Base-by-base conservation (phyloP, 2,888 invertebrate genomes). In the Tigriopus californicus region DNA sequence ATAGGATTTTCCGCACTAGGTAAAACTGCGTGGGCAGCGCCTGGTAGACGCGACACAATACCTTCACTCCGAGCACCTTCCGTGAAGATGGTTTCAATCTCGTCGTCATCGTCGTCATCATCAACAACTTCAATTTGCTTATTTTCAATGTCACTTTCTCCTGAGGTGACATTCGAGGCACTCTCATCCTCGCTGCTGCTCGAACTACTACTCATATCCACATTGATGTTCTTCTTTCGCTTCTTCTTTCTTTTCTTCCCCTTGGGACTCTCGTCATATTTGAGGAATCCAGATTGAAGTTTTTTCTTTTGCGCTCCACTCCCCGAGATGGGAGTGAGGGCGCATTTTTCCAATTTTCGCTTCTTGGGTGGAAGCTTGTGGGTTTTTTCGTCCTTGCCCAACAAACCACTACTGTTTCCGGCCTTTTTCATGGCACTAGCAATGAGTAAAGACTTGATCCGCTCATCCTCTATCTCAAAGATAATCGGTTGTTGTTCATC, bases 381-480 rank as follows among this genome's bases (percentile, higher is more conserved):
- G 12, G 33, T n/a, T 1, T 15, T n/a, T 2, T 15, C 6, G 2
- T 54, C 40, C 22, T 20, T 22, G 22, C 20, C 49, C 49, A 20
- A 41, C 22, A 41, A 40, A 25, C 6, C 40, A 41, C 20, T 42
- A 22, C 12, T 56, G 46, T 20, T 46, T 20, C 46, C 33, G 20
- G 56, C 56, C 20, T 56, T 56, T 46, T 56, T 56, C 56, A 56
- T 56, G 18, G 56, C 56, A 24, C 42, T 42, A 56, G 56, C 56
- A 56, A 56, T 56, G 20, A 56, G 25, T 22, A 46, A 20, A 44
- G 41, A 18, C 15, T 56, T 56, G n/a, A 56, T 44, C n/a, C 41
- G 18, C 22, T 56, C 56, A 24, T 56, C 56, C 33, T 56, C 44
- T 20, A 56, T 56, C 25, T 56, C 56, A 44, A 54, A 18, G 4